Base-by-base conservation (phyloP, 2,113 vertebrate species). In the Oryzias curvinotus region DNA sequence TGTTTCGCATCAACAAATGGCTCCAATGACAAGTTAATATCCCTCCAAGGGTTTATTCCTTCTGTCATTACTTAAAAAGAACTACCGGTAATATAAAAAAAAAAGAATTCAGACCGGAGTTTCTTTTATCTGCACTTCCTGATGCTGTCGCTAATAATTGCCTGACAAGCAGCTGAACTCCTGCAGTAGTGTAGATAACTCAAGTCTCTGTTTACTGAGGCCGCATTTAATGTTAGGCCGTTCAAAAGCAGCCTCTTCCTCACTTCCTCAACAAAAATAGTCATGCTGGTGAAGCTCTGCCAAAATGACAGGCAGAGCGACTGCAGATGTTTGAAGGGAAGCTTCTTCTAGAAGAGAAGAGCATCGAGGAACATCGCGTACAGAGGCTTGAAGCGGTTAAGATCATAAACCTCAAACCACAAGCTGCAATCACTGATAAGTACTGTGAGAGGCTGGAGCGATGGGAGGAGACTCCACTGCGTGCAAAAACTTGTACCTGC, bases 41-140 rank as follows among this genome's bases (percentile, higher is more conserved):
- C 8, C 10, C 36, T 3, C 1, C 8, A 36, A 36, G 12, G 36
- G 10, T 12, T 36, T 8, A 3, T 36, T 12, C 8, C 12, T 36
- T 12, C 1, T 36, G 12, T 28, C 8, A 36, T 12, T 36, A 3
- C 2, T 36, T 36, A 36, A 36, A 28, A 36, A 36, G 10, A 3
- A 36, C 36, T 12, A n/a, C n/a, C n/a, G n/a, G n/a, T n/a, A 36
- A 36, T 36, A 36, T 36, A 36, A 36, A 36, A 36, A 36, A 10
- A 36, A 3, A 8, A 36, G 36, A 36, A 36, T 36, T 10, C 36
- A 36, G 36, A 36, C 36, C 8, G 12, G 3, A 36, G 36, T 36
- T 58, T 52, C 65, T 84, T 84, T 85, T 88, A 85, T 85, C 48
- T 26, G 16, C 45, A 64, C 62, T 54, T 8, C 62, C n/a, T 17